phyloP scores from a whole-genome alignment of 2,113 vertebrate species.

The Calidris pygmaea region DNA sequence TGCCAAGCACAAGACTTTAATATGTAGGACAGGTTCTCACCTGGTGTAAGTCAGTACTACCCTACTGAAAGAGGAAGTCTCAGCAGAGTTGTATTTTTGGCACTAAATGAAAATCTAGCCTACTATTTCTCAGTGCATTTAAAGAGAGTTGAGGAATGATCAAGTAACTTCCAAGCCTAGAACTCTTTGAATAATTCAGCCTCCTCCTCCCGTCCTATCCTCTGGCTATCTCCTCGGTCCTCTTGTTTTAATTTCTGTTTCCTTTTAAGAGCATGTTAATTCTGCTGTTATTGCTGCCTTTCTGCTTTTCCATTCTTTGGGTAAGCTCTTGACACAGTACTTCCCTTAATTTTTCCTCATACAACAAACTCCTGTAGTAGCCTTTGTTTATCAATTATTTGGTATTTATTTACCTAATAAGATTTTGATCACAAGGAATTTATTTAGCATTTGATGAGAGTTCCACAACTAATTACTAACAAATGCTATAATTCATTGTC shows the following conservation, averaged over 20 bases:
- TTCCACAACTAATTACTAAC: not conserved
- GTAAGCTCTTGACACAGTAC: not conserved
- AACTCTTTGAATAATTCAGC: not conserved
- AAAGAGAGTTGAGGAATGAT: not conserved
- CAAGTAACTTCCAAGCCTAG: not conserved
- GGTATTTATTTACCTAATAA: constrained; percentile 15
- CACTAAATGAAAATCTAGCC: not conserved
- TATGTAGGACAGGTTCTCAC: not conserved
- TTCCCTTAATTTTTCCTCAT: not conserved
- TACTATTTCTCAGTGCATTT: not conserved
- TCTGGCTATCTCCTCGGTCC: not conserved
- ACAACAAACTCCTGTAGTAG: not conserved
- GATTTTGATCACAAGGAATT: not conserved
- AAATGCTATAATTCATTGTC: not conserved
- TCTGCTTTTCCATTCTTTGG: not conserved
- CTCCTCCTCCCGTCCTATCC: not conserved
- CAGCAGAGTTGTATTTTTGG: not conserved
- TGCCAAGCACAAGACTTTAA: not conserved
- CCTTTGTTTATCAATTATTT: constrained; percentile 7
- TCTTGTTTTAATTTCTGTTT: not conserved
- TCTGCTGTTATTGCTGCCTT: not conserved
- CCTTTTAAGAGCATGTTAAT: not conserved
- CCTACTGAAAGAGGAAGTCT: not conserved
- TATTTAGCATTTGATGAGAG: not conserved
- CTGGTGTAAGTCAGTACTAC: not conserved